A percentile compares a stretch with the other conserved stretches of the same genome.
Conservation (phyloP, 2,113 vertebrate genomes). For the Chitala chitala region DNA sequence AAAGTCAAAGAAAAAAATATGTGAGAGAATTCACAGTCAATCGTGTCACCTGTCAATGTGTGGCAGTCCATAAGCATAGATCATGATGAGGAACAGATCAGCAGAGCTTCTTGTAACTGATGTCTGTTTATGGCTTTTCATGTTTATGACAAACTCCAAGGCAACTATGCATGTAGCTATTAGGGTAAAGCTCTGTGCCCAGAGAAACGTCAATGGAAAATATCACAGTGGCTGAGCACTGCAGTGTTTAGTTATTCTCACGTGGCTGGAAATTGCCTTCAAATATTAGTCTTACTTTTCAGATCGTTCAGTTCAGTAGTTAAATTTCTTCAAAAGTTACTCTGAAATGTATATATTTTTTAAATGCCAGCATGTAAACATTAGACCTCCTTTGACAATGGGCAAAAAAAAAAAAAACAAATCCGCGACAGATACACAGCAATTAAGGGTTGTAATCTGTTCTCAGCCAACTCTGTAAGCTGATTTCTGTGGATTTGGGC, state of each 20-base stretch:
- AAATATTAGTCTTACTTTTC: no score
- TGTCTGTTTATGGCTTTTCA: neutral
- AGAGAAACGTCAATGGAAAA: neutral
- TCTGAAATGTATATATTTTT: no score
- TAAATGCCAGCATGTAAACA: no score
- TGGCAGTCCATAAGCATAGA: neutral
- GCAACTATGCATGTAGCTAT: neutral
- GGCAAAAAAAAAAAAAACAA: no score
- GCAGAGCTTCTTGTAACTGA: neutral
- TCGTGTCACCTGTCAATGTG: no score
- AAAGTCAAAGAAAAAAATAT: no score
- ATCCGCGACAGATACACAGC: constrained; percentile 35
- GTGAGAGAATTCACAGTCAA: no score
- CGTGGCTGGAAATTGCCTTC: neutral
- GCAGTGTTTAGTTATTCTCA: neutral
- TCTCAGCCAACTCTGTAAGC: constrained; percentile 41
- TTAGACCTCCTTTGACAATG: no score
- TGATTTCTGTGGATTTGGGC: constrained; percentile 50
- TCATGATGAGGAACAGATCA: neutral
- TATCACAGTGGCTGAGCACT: neutral
- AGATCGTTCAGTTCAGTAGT: no score
- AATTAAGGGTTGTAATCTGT: constrained; percentile 44
- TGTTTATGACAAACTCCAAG: no score
- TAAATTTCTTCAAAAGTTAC: no score
- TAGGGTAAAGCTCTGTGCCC: no score